Evolutionary conservation across 2,888 invertebrate genomes (phyloP), one percentile per base, ranked within the genome.

Genomic region (Leucophenga maculata): DNA sequence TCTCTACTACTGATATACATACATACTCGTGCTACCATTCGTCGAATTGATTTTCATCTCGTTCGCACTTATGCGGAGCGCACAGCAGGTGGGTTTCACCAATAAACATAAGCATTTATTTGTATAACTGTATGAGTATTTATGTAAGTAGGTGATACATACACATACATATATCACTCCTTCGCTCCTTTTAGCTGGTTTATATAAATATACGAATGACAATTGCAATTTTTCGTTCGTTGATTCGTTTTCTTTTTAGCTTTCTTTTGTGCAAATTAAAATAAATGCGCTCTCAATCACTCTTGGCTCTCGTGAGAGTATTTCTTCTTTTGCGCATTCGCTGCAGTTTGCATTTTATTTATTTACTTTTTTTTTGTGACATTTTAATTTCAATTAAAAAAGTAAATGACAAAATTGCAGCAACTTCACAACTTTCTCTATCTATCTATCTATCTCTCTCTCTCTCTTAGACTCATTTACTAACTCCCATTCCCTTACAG

Each of bases 31-130:
- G 32, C 65, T 71, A 65, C 57, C 70, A 67, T 67, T 73, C 67
- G 71, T 71, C 71, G 18, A 54, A 11, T 59, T 65, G 46, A 52
- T 48, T 48, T 65, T 62, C 20, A 20, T 57, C 54, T 55, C 68
- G 44, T 50, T 62, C 46, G 57, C 69, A 57, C 48, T 62, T 71
- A 69, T 72, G 57, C 44, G 68, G 70, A 69, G 69, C 69, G 59
- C 75, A 75, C 78, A 79, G 83, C 86, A 85, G 85, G 85, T 85
- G 86, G 85, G 86, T 76, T 83, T 85, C 82, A 83, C 85, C 85
- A 85, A 86, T 85, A 85, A 85, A 85, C 85, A 80, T 80, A 76
- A 78, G 78, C 82, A 68, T 68, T 68, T 68, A 75, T 75, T 73
- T 73, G 69, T 68, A 68, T 72, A 64, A 67, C 72, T 59, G 32